phyloP scores from a whole-genome alignment of 2,797 vertebrate genomes.

The Megalops cyprinoides region DNA sequence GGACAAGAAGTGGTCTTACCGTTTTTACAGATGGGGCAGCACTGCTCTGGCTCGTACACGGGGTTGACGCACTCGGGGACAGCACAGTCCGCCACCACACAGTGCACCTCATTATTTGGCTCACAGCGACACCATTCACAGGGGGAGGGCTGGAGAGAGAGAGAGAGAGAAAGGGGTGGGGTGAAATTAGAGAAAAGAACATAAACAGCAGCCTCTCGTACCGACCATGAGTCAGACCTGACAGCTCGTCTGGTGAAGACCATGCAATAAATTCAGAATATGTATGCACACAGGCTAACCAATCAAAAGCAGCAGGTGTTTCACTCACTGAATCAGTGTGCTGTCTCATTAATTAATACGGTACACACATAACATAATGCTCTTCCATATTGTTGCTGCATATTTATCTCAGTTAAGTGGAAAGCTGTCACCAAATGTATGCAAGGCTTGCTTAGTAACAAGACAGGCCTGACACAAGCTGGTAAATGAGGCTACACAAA shows the following conservation, averaged over 20 bases:
- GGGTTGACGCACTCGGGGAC: conserved; percentile 99
- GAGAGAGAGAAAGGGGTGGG: conserved; percentile 39
- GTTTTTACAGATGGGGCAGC: conserved; percentile 99
- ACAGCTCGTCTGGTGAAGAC: background rate
- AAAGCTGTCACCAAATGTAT: background rate
- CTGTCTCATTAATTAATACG: too few relatives aligned
- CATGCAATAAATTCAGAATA: background rate
- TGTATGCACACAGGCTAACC: background rate
- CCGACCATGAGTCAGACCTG: background rate
- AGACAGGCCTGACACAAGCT: background rate
- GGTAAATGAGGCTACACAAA: background rate
- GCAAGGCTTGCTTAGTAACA: background rate
- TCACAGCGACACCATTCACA: conserved; percentile 99
- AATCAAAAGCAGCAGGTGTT: background rate
- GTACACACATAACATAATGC: background rate
- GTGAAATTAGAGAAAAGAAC: background rate
- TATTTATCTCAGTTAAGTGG: background rate
- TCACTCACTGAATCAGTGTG: background rate
- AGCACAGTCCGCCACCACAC: conserved; percentile 98
- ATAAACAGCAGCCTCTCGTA: background rate
- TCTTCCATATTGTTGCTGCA: background rate
- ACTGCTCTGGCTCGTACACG: conserved; percentile 98
- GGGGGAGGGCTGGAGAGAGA: conserved; percentile 85
- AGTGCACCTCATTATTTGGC: conserved; percentile 99
- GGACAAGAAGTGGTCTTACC: conserved; percentile 78